Evolutionary conservation across 1,140 invertebrate species (phyloP).

Genomic region (Trinorchestia longiramus): DNA sequence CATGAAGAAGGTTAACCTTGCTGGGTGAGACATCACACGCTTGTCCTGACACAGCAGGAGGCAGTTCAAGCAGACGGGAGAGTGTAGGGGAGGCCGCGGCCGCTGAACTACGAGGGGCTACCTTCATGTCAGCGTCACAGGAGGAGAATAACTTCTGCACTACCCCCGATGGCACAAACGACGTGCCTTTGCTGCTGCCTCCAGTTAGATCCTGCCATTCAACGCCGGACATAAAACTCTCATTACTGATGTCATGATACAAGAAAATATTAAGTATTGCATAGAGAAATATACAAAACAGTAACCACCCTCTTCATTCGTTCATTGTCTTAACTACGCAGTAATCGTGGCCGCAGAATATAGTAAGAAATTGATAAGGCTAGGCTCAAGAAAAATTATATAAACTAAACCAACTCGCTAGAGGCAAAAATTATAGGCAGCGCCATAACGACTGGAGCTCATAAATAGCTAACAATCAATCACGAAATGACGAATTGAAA

Average conservation of each 20-base stretch:
- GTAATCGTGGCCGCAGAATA: neutral
- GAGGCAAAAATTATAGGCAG: too few relatives aligned
- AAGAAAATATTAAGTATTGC: neutral
- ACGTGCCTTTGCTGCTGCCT: neutral
- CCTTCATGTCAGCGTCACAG: neutral
- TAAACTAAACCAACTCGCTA: too few relatives aligned
- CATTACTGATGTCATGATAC: neutral
- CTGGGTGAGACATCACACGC: neutral
- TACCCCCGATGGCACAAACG: neutral
- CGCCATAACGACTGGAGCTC: too few relatives aligned
- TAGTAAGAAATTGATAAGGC: neutral
- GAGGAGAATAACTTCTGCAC: neutral
- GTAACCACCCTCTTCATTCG: neutral
- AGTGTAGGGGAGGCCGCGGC: constrained; percentile 70
- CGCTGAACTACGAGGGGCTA: neutral
- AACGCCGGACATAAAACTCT: neutral
- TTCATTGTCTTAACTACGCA: neutral
- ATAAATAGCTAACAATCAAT: too few relatives aligned
- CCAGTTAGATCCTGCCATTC: neutral
- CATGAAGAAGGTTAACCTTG: neutral
- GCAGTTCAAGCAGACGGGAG: constrained; percentile 70
- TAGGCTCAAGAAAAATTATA: too few relatives aligned
- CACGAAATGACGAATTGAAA: too few relatives aligned
- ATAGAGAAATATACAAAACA: neutral
- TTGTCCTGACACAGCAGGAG: constrained; percentile 67